phyloP scores from a whole-genome alignment of 2,113 vertebrate genomes.

The Thalassoma bifasciatum region DNA sequence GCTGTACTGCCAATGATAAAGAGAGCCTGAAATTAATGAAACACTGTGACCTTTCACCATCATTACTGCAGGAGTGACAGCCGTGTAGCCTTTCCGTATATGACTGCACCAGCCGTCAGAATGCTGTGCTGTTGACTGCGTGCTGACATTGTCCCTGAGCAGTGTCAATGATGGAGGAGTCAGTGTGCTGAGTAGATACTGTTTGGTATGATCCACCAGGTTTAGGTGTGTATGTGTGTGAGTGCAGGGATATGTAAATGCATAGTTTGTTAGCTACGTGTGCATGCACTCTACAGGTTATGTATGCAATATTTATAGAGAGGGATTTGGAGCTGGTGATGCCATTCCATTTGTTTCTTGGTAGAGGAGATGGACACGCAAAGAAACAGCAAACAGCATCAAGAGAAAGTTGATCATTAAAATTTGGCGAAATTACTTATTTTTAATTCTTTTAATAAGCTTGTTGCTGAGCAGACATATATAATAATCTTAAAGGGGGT shows the following conservation, averaged over 20 bases:
- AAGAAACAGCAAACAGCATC: neutral
- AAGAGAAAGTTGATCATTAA: too few species aligned
- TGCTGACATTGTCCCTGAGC: slow-evolving; percentile 30
- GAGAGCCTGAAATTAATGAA: slow-evolving; percentile 63
- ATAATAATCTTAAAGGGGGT: too few species aligned
- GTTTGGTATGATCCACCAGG: slow-evolving; percentile 40
- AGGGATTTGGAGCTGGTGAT: slow-evolving; percentile 17
- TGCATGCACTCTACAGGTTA: neutral
- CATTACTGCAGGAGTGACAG: slow-evolving; percentile 58
- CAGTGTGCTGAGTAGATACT: slow-evolving; percentile 16
- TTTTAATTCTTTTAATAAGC: too few species aligned
- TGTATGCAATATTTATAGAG: slow-evolving; percentile 56
- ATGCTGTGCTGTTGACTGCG: slow-evolving; percentile 50
- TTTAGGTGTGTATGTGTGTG: neutral
- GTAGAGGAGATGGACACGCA: too few species aligned
- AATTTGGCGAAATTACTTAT: too few species aligned
- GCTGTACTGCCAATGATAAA: slow-evolving; percentile 29
- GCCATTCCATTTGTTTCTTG: too few species aligned
- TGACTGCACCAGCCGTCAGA: slow-evolving; percentile 29
- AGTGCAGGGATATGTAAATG: slow-evolving; percentile 11
- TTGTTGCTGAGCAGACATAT: too few species aligned
- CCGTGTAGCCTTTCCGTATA: slow-evolving; percentile 25
- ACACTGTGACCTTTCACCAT: slow-evolving; percentile 61
- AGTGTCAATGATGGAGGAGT: slow-evolving; percentile 35
- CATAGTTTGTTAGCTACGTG: slow-evolving; percentile 10